A percentile compares a stretch with the other conserved stretches of the same genome.
phyloP scores from a whole-genome alignment of 2,888 invertebrate species.

The Folsomia candida region DNA sequence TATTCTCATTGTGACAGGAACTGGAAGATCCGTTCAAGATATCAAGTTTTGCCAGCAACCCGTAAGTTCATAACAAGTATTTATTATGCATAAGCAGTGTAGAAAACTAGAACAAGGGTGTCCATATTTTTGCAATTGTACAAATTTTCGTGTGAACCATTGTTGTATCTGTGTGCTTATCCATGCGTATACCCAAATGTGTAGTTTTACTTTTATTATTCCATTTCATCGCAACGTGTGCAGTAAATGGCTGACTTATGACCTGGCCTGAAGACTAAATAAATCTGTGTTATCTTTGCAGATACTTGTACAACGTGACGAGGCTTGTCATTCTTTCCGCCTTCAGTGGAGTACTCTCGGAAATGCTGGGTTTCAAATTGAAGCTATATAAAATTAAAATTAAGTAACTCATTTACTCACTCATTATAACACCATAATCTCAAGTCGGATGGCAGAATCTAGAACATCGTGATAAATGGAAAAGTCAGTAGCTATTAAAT shows the following conservation, averaged over 20 bases:
- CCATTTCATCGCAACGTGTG: too few species aligned
- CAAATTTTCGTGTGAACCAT: too few species aligned
- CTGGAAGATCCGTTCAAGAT: slow-evolving; percentile 95
- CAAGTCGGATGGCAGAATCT: background rate
- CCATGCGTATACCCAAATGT: too few species aligned
- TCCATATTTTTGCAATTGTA: too few species aligned
- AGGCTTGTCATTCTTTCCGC: slow-evolving; percentile 94
- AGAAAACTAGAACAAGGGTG: too few species aligned
- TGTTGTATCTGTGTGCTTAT: too few species aligned
- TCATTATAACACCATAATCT: background rate
- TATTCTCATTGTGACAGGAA: slow-evolving; percentile 65
- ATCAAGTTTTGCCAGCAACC: slow-evolving; percentile 91
- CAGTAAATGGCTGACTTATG: too few species aligned
- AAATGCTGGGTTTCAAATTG: slow-evolving; percentile 92
- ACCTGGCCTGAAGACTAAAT: too few species aligned
- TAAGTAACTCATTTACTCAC: slow-evolving; percentile 59
- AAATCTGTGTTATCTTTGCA: too few species aligned
- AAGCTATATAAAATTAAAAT: slow-evolving; percentile 96
- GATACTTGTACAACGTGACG: slow-evolving; percentile 91
- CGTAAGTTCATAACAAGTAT: too few species aligned
- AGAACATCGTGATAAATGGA: background rate
- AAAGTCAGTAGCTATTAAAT: background rate
- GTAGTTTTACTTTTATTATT: too few species aligned
- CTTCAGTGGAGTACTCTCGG: slow-evolving; percentile 91
- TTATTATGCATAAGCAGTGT: too few species aligned